Evolutionary conservation across 2,888 invertebrate species (phyloP).

Genomic region (Drosophila longiperda): DNA sequence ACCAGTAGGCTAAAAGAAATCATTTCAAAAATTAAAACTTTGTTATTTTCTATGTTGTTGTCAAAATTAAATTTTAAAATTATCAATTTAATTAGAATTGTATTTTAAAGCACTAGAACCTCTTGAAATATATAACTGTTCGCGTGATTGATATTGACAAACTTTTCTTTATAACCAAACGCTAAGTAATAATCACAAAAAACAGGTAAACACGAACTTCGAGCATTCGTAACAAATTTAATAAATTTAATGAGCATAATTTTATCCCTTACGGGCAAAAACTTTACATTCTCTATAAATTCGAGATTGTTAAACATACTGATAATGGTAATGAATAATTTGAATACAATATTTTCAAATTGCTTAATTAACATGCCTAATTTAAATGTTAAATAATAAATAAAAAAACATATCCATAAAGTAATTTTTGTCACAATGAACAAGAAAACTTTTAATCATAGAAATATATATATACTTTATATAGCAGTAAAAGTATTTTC

Average conservation of each 20-base stretch:
- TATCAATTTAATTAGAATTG: neutral
- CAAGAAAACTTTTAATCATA: neutral
- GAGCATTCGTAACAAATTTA: neutral
- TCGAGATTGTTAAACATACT: neutral
- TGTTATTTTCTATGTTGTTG: neutral
- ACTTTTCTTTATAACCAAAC: neutral
- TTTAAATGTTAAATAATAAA: neutral
- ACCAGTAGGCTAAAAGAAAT: no score
- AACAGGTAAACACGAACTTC: neutral
- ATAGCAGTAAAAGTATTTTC: conserved; percentile 7
- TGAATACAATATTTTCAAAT: neutral
- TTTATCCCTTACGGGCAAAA: neutral
- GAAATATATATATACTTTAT: neutral
- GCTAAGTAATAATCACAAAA: neutral
- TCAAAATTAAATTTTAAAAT: neutral
- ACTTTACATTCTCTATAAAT: neutral
- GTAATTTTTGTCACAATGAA: no score
- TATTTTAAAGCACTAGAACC: neutral
- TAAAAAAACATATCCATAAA: neutral
- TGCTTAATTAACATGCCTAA: neutral
- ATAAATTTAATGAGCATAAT: neutral
- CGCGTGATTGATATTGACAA: neutral
- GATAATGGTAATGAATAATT: neutral
- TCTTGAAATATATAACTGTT: neutral
- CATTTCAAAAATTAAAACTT: neutral